Evolutionary conservation across 1,140 invertebrate genomes (phyloP), one percentile per base, ranked within the genome.

Genomic region (Heliconius nattereri): DNA sequence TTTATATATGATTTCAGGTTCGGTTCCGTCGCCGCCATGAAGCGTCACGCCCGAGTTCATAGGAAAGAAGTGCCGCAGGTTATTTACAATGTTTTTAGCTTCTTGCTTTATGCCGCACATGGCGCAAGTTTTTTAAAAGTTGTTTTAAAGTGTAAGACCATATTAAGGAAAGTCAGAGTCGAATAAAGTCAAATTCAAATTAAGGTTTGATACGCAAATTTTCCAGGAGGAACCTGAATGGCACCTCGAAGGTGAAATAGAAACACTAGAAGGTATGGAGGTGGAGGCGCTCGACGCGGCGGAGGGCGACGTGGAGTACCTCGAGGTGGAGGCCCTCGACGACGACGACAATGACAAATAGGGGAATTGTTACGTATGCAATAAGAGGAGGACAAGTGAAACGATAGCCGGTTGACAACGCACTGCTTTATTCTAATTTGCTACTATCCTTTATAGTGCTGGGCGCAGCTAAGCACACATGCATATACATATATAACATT

Each of bases 41-140:
- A 92, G 81, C 86, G 92, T 2, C 92, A 94, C 83, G 81, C 85
- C n/a, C 87, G 90, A n/a, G 91, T 91, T 29, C 91, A 94, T 73
- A 86, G 87, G 7, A 80, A 85, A 13, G 78, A 81, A 3, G 74
- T 75, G 7, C 83, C 82, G 49, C 83, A 83, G 79, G 85, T 86
- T 16, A 45, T 45, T 45, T 54, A 54, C 16, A n/a, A 20, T 49
- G 13, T 7, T 20, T n/a, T 54, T 54, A 20, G 19, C 40, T 45
- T 3, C 11, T 13, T 11, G 3, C 40, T 45, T 45, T 5, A 45
- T 16, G 11, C 13, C 13, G 13, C 40, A 45, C 40, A 45, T 45
- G 40, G 13, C 13, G 32, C 32, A 35, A 7, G 6, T 35, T 35
- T 35, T 35, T 7, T 1, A 35, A 35, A 35, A 35, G 32, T 35